Conservation (phyloP, 2,113 vertebrate species). For the Bujurquina vittata region DNA sequence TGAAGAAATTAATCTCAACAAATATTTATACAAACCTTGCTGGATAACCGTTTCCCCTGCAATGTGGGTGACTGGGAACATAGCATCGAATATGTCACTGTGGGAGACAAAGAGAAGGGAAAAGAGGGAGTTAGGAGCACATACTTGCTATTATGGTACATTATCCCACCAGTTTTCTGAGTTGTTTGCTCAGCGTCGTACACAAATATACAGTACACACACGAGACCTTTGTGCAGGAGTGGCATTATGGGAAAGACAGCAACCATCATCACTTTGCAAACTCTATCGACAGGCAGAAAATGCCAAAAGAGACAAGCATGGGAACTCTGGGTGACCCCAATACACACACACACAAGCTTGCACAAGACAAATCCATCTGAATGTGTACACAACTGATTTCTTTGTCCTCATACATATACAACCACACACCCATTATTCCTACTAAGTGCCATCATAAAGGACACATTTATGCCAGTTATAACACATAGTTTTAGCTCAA, state of each 20-base stretch:
- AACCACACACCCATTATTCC: constrained; percentile 11
- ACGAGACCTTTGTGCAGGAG: neutral
- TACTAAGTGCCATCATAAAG: neutral
- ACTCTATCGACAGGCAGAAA: constrained; percentile 20
- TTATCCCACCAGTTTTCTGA: neutral
- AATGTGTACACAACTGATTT: constrained; percentile 32
- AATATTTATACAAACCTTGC: constrained; percentile 83
- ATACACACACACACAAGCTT: constrained; percentile 10
- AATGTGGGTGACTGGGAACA: constrained; percentile 97
- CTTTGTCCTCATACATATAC: constrained; percentile 17
- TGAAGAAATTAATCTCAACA: neutral
- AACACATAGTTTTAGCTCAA: neutral
- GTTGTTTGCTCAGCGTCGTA: neutral
- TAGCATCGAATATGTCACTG: constrained; percentile 98
- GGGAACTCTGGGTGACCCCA: constrained; percentile 58
- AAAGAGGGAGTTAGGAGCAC: neutral
- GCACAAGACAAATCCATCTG: constrained; percentile 13
- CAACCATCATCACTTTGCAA: constrained; percentile 14
- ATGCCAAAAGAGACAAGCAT: constrained; percentile 4
- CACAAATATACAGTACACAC: constrained; percentile 1
- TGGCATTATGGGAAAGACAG: constrained; percentile 12
- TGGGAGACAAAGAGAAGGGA: constrained; percentile 47
- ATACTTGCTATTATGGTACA: neutral
- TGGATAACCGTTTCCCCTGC: constrained; percentile 97
- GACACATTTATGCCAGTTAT: neutral